Conservation (phyloP, 2,888 invertebrate genomes). For the Luperina testacea region DNA sequence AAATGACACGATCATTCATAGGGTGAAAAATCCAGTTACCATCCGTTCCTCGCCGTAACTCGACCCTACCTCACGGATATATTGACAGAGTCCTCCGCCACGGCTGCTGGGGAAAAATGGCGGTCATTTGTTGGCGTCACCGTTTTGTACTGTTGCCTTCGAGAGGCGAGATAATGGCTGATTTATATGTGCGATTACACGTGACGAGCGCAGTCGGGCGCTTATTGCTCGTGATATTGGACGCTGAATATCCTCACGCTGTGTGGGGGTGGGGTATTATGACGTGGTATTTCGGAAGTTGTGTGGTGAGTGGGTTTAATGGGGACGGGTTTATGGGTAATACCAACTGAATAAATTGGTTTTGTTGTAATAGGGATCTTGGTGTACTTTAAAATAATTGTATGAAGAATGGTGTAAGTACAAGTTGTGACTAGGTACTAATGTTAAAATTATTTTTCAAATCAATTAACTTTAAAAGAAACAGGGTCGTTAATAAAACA, state of each 20-base stretch:
- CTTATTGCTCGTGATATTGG: conserved; percentile 68
- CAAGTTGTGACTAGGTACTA: not conserved
- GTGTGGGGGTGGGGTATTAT: conserved; percentile 37
- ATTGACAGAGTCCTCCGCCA: conserved; percentile 89
- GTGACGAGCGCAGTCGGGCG: conserved; percentile 74
- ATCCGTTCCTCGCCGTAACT: conserved; percentile 48
- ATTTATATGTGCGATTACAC: conserved; percentile 87
- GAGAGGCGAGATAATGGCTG: conserved; percentile 89
- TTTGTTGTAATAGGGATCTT: not conserved
- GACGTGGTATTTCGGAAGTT: conserved; percentile 45
- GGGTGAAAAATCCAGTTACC: conserved; percentile 7
- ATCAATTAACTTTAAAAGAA: not conserved
- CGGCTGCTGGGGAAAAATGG: conserved; percentile 88
- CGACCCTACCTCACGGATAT: conserved; percentile 76
- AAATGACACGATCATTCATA: not conserved
- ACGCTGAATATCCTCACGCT: conserved; percentile 63
- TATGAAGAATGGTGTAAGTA: not conserved
- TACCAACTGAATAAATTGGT: not conserved
- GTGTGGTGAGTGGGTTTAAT: conserved; percentile 34
- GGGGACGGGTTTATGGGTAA: not conserved
- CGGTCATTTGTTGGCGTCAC: conserved; percentile 89
- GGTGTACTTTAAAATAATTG: not conserved
- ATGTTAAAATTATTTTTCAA: not conserved
- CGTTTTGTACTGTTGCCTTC: conserved; percentile 88
- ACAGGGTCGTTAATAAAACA: conserved; percentile 10